phyloP scores from a whole-genome alignment of 2,888 invertebrate species.

The Cryptophagus acutangulus region DNA sequence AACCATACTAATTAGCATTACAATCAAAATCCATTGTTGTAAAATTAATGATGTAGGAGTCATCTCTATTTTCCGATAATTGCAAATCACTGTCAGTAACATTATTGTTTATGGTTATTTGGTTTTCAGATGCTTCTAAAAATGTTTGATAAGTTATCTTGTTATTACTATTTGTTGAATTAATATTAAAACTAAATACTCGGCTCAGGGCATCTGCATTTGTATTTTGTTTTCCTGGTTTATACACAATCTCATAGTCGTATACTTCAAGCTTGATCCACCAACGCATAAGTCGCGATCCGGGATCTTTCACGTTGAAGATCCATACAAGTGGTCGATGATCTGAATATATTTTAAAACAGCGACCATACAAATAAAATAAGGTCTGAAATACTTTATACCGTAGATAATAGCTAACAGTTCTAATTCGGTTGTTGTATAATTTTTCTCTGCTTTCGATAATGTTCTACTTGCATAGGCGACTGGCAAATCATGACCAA shows the following conservation, averaged over 20 bases:
- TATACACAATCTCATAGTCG: conserved; percentile 6
- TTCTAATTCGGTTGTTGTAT: background rate
- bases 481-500: background rate
- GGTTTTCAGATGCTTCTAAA: no score
- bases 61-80: no score
- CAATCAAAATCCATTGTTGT: no score
- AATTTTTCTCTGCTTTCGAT: conserved; percentile 1
- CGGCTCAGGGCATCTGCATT: background rate
- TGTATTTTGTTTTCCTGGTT: conserved; percentile 4
- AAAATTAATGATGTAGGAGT: no score
- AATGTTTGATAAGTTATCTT: no score
- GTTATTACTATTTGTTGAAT: no score
- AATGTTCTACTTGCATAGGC: conserved; percentile 2
- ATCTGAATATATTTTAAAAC: conserved; percentile 3
- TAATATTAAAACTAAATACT: no score
- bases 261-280: conserved; percentile 9
- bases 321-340: background rate
- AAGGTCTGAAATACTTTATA: conserved; percentile 2
- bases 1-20: no score
- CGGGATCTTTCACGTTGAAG: conserved; percentile 3
- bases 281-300: background rate
- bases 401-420: background rate
- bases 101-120: no score
- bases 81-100: no score
- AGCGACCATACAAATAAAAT: background rate